A percentile compares a stretch with the other conserved stretches of the same genome.
Conservation (phyloP, 2,888 invertebrate genomes). For the Listrodromus nycthemerus region DNA sequence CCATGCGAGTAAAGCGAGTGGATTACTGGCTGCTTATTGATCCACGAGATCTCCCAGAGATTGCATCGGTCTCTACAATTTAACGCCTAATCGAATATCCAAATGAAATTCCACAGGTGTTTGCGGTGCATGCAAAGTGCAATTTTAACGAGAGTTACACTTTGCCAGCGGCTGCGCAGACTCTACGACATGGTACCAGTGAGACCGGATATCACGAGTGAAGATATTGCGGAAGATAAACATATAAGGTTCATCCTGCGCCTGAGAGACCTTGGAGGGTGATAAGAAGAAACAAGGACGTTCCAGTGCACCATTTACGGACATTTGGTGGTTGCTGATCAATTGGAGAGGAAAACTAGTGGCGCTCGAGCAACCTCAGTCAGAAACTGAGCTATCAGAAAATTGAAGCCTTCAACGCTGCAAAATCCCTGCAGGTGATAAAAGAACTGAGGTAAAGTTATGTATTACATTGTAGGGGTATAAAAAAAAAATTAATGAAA, state of each 20-base stretch:
- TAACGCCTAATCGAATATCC: constrained; percentile 27
- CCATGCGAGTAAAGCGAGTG: neutral
- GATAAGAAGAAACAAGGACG: too few relatives aligned
- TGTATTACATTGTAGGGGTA: too few relatives aligned
- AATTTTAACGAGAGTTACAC: neutral
- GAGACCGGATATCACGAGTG: constrained; percentile 7
- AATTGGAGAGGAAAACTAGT: too few relatives aligned
- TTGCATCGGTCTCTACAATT: neutral
- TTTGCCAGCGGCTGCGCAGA: constrained; percentile 47
- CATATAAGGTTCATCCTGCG: too few relatives aligned
- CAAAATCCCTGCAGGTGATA: too few relatives aligned
- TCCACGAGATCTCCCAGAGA: neutral
- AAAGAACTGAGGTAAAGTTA: neutral
- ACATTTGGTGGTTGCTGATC: too few relatives aligned
- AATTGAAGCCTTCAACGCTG: too few relatives aligned
- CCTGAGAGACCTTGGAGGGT: too few relatives aligned
- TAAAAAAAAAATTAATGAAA: constrained; percentile 50
- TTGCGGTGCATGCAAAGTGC: neutral
- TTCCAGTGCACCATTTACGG: too few relatives aligned
- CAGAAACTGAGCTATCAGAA: too few relatives aligned
- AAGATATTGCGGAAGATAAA: neutral
- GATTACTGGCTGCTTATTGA: neutral
- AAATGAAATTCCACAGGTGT: constrained; percentile 21
- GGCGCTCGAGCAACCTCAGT: too few relatives aligned
- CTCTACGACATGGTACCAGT: neutral